These are phyloP conservation scores for Perithous albicinctus DNA, from an alignment of 2,888 invertebrate species.

Conservation along the genomic window DNA sequence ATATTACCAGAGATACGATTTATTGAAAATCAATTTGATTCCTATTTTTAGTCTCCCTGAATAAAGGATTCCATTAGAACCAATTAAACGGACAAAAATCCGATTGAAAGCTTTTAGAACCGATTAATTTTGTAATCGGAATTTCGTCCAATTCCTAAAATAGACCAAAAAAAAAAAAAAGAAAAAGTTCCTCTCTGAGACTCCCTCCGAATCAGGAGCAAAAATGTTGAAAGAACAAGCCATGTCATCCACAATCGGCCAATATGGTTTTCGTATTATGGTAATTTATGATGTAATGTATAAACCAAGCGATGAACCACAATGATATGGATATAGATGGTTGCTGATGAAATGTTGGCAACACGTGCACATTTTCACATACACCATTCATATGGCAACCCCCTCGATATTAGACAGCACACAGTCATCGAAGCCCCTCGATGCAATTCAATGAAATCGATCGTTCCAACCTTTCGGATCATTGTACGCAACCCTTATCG, in stretches of 20 bases:
- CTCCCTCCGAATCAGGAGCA: too few species aligned
- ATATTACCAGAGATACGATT: too few species aligned
- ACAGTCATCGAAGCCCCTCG: not conserved
- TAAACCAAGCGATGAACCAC: not conserved
- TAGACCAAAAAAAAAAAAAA: too few species aligned
- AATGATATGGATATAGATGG: not conserved
- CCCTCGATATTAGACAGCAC: not conserved
- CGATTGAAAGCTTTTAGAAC: too few species aligned
- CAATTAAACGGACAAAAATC: too few species aligned
- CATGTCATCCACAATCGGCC: not conserved
- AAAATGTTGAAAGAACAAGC: too few species aligned
- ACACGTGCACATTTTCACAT: not conserved
- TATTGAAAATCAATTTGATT: too few species aligned
- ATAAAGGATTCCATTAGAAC: too few species aligned
- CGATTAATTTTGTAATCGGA: too few species aligned
- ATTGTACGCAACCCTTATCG: constrained; percentile 25
- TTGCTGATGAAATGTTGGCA: not conserved
- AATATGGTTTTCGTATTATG: not conserved
- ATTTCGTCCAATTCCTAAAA: too few species aligned
- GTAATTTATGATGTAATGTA: not conserved
- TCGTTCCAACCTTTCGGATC: constrained; percentile 4
- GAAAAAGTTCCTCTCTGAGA: too few species aligned
- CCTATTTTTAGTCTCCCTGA: too few species aligned
- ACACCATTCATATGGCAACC: not conserved
- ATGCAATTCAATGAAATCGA: constrained; percentile 26